These are phyloP conservation scores for Leucopternis melanops DNA, from an alignment of 2,113 vertebrate species.

Conservation along the genomic window DNA sequence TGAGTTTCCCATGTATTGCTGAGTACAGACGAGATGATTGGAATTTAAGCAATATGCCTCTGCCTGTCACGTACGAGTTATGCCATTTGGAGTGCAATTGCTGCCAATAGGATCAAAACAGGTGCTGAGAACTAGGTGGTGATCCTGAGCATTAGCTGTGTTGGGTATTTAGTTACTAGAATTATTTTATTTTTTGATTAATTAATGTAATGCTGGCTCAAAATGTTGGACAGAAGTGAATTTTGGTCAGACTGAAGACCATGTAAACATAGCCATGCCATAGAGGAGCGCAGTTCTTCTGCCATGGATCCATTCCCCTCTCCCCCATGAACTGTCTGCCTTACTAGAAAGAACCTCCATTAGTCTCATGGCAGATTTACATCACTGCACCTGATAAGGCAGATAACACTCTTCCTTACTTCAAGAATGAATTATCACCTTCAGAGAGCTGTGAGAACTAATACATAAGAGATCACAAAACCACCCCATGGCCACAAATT, in stretches of 20 bases:
- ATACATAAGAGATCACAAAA: not conserved
- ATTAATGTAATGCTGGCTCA: not conserved
- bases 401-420: not conserved
- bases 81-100: not conserved
- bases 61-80: not conserved
- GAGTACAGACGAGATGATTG: no score
- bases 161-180: not conserved
- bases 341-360: not conserved
- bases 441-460: not conserved
- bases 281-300: not conserved
- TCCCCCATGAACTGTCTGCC: not conserved
- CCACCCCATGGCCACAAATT: not conserved
- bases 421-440: not conserved
- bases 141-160: not conserved
- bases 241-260: not conserved
- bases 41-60: no score
- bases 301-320: not conserved
- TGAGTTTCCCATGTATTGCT: no score
- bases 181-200: not conserved
- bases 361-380: not conserved
- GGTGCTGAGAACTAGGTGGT: not conserved
- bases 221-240: not conserved
- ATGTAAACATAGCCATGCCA: fast-evolving
- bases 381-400: not conserved
- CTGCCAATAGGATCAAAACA: not conserved